Percentiles rank a stretch among this genome's conserved stretches.
phyloP scores from a whole-genome alignment of 2,888 invertebrate species.

The Lithosia quadra region DNA sequence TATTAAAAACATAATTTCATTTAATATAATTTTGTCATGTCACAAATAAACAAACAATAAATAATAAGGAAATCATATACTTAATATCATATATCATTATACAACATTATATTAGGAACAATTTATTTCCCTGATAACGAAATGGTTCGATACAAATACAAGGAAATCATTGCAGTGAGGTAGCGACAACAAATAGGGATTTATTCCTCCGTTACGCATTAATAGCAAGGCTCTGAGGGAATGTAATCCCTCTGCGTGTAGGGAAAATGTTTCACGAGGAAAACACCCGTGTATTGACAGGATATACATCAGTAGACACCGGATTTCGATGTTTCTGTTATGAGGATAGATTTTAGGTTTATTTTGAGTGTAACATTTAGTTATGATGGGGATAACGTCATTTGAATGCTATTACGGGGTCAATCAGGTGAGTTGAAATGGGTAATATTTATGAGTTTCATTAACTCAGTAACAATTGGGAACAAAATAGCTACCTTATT shows the following conservation, averaged over 20 bases:
- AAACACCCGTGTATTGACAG: slow-evolving; percentile 31
- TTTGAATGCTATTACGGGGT: background rate
- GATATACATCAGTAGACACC: slow-evolving; percentile 22
- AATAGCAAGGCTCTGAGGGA: slow-evolving; percentile 25
- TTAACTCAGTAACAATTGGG: too few species aligned
- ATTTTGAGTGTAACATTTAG: slow-evolving; percentile 4
- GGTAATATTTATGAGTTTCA: background rate
- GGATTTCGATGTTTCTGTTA: slow-evolving; percentile 9
- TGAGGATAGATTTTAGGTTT: background rate
- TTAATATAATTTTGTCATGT: too few species aligned
- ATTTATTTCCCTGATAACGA: slow-evolving; percentile 1
- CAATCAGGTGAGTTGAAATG: background rate
- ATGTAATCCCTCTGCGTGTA: slow-evolving; percentile 34
- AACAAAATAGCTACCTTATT: too few species aligned
- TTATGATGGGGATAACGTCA: background rate
- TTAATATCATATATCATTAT: too few species aligned
- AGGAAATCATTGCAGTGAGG: slow-evolving; percentile 23
- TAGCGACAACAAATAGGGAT: slow-evolving; percentile 24
- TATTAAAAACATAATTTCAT: too few species aligned
- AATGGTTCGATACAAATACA: background rate
- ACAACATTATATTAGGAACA: background rate
- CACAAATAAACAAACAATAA: too few species aligned
- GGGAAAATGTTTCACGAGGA: slow-evolving; percentile 14
- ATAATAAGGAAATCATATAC: too few species aligned
- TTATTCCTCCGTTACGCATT: slow-evolving; percentile 25